Evolutionary conservation across 2,888 invertebrate species (phyloP), one percentile per base, ranked within the genome.

Genomic region (Clunio marinus): DNA sequence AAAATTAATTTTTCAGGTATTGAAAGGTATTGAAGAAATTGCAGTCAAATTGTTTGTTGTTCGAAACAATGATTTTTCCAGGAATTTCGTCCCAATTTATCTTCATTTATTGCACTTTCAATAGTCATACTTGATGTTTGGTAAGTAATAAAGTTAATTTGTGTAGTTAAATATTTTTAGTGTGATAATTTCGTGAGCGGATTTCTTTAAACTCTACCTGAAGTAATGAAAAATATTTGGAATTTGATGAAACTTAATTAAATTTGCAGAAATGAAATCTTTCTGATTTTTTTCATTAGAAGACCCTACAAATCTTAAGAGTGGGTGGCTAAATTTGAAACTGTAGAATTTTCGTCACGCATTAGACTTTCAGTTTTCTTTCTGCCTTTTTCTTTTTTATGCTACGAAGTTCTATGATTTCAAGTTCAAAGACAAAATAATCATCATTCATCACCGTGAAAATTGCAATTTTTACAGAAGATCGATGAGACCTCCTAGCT

Each of bases 381-480:
- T n/a, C n/a, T n/a, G n/a, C n/a, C n/a, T n/a, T n/a, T n/a, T n/a
- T n/a, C n/a, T n/a, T n/a, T n/a, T n/a, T n/a, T n/a, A n/a, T n/a
- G n/a, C n/a, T n/a, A n/a, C n/a, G n/a, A n/a, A n/a, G n/a, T n/a
- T n/a, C n/a, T n/a, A n/a, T n/a, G n/a, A n/a, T n/a, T n/a, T n/a
- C n/a, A n/a, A 51, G 24, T 13, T 17, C 22, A 20, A 51, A 51
- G 22, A 51, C 7, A 13, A 60, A 60, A 60, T 60, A 35, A 60
- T 60, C 60, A 60, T 60, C 60, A 60, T 60, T 60, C 60, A 60
- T 35, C 22, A 60, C 37, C 60, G 60, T 60, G 60, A 35, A 60
- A 60, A 58, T 58, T 22, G 59, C 37, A 60, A 60, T 60, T 60
- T 60, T 37, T 35, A 60, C 60, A 24, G 59, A 15, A 51, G 20